phyloP scores from a whole-genome alignment of 1,140 invertebrate genomes.

The Euwallacea fornicatus region DNA sequence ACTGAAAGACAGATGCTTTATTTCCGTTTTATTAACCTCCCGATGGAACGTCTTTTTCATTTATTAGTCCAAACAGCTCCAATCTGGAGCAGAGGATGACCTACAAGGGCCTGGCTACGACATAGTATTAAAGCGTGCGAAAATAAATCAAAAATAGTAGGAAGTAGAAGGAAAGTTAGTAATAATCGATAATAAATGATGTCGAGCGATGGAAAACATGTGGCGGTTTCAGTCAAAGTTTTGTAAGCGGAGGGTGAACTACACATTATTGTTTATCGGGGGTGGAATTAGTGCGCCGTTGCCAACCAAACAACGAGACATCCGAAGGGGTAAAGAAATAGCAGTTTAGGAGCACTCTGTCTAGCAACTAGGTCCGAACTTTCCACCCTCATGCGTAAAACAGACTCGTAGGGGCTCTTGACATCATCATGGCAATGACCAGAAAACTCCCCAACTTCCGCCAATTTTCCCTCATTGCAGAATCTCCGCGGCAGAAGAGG shows the following conservation, averaged over 20 bases:
- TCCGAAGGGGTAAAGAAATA: too few relatives aligned
- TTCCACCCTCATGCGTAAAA: too few relatives aligned
- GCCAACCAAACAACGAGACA: slow-evolving; percentile 8
- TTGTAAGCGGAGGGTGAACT: slow-evolving; percentile 44
- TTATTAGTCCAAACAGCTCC: not conserved
- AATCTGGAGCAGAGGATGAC: too few relatives aligned
- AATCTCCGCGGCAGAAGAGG: slow-evolving; percentile 34
- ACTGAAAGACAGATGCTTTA: slow-evolving; percentile 26
- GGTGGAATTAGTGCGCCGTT: slow-evolving; percentile 29
- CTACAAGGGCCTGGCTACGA: not conserved
- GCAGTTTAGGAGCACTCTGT: too few relatives aligned
- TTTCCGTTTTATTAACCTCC: slow-evolving; percentile 21
- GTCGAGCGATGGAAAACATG: slow-evolving; percentile 45
- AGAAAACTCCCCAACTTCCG: slow-evolving; percentile 43
- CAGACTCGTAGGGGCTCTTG: not conserved
- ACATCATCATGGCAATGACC: slow-evolving; percentile 4
- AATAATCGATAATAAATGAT: slow-evolving; percentile 48
- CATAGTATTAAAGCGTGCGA: slow-evolving; percentile 23
- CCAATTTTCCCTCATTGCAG: slow-evolving; percentile 47
- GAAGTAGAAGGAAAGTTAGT: slow-evolving; percentile 43
- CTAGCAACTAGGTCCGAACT: too few relatives aligned
- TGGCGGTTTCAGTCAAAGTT: slow-evolving; percentile 50
- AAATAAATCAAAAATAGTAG: slow-evolving; percentile 43
- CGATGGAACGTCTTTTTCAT: not conserved
- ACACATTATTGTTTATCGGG: slow-evolving; percentile 25